Evolutionary conservation across 2,888 invertebrate species (phyloP).

Genomic region (Agrilus mali): DNA sequence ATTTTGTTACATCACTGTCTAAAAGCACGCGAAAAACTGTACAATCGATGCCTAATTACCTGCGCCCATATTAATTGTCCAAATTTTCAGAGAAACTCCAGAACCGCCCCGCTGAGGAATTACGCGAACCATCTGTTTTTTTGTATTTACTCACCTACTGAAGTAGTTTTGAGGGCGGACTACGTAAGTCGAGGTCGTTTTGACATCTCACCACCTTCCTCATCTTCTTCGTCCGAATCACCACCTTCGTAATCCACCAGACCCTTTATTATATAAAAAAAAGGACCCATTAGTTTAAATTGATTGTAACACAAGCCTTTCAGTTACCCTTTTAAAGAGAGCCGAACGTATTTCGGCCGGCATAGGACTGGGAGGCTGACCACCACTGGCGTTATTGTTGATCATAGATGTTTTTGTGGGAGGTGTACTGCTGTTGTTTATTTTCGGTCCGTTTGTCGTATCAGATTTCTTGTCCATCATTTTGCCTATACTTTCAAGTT

Average conservation of each 20-base stretch:
- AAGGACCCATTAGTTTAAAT: neutral
- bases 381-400: conserved; percentile 34
- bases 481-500: conserved; percentile 46
- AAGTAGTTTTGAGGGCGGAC: conserved; percentile 23
- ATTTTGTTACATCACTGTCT: too few relatives aligned
- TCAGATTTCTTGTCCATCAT: conserved; percentile 29
- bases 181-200: conserved; percentile 70
- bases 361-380: conserved; percentile 21
- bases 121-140: too few relatives aligned
- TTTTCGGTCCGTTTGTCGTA: conserved; percentile 26
- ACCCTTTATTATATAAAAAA: conserved; percentile 44
- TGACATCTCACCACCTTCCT: conserved; percentile 45
- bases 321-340: conserved; percentile 38
- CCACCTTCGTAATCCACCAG: conserved; percentile 96
- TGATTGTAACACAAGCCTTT: neutral
- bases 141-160: too few relatives aligned
- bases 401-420: conserved; percentile 29
- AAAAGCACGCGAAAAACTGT: too few relatives aligned
- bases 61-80: too few relatives aligned
- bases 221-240: conserved; percentile 92
- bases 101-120: too few relatives aligned
- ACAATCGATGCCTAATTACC: too few relatives aligned
- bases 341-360: conserved; percentile 34
- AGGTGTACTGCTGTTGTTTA: conserved; percentile 27
- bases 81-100: too few relatives aligned